Conservation (phyloP, 1,140 invertebrate genomes). For the Camponotus vicinus region DNA sequence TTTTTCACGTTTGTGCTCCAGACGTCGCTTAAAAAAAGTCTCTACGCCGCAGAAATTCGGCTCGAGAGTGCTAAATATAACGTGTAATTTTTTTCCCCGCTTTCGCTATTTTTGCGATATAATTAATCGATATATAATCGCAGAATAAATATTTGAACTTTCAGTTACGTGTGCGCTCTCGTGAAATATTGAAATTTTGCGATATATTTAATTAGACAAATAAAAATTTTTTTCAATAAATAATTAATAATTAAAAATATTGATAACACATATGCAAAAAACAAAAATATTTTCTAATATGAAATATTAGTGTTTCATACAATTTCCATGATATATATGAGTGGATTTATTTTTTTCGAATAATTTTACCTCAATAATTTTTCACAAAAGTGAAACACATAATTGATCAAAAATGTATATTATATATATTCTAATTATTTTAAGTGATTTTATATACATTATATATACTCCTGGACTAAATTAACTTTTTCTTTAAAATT, state of each 20-base stretch:
- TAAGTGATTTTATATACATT: too few relatives aligned
- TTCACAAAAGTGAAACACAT: too few relatives aligned
- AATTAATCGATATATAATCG: neutral
- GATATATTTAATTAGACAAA: neutral
- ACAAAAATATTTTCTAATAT: neutral
- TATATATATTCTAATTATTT: too few relatives aligned
- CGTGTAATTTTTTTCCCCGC: neutral
- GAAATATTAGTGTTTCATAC: neutral
- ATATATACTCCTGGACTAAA: too few relatives aligned
- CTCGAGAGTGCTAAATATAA: neutral
- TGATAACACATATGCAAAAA: neutral
- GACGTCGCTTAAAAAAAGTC: conserved; percentile 17
- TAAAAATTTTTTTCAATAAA: conserved; percentile 23
- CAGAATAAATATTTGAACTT: conserved; percentile 23
- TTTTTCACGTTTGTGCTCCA: conserved; percentile 10
- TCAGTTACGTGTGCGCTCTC: neutral
- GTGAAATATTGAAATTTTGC: neutral
- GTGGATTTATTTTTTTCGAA: too few relatives aligned
- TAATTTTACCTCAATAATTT: too few relatives aligned
- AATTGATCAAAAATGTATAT: too few relatives aligned
- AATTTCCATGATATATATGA: neutral
- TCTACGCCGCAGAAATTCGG: conserved; percentile 41
- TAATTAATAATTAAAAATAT: neutral
- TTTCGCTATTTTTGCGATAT: conserved; percentile 3
- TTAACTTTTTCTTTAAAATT: too few relatives aligned